Percentiles rank a stretch among this genome's conserved stretches.
Conservation (phyloP, 2,888 invertebrate genomes). For the Tachystola acroxantha region DNA sequence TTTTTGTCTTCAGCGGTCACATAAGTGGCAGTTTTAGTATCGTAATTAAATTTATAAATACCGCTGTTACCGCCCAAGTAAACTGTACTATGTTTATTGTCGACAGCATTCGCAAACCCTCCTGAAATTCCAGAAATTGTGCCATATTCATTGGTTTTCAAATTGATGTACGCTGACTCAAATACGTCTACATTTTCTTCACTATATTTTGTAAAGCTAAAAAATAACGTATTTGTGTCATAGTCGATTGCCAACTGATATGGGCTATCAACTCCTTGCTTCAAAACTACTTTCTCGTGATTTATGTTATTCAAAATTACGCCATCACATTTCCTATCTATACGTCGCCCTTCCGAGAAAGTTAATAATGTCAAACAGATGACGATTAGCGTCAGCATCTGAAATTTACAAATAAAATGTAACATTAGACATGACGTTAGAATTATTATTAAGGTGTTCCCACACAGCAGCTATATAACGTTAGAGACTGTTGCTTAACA, state of each 20-base stretch:
- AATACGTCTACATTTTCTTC: slow-evolving; percentile 20
- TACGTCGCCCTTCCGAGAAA: slow-evolving; percentile 9
- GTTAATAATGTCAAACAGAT: neutral
- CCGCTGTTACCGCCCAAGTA: slow-evolving; percentile 53
- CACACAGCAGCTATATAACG: too few relatives aligned
- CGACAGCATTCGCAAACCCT: slow-evolving; percentile 50
- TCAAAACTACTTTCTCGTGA: slow-evolving; percentile 31
- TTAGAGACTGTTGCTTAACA: too few relatives aligned
- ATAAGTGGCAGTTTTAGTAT: slow-evolving; percentile 30
- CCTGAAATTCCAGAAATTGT: slow-evolving; percentile 35
- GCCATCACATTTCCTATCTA: slow-evolving; percentile 20
- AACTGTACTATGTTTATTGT: slow-evolving; percentile 31
- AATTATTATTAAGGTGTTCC: too few relatives aligned
- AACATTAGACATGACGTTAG: too few relatives aligned
- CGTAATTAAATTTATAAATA: slow-evolving; percentile 41
- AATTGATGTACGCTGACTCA: slow-evolving; percentile 37
- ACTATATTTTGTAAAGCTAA: slow-evolving; percentile 32
- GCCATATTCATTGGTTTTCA: slow-evolving; percentile 38
- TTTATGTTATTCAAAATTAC: slow-evolving; percentile 20
- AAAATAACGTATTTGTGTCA: slow-evolving; percentile 49
- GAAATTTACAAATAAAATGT: too few relatives aligned
- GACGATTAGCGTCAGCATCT: too few relatives aligned
- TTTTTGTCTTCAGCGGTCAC: slow-evolving; percentile 28
- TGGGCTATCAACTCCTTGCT: slow-evolving; percentile 29
- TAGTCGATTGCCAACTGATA: slow-evolving; percentile 55